Conservation (phyloP, 1,140 invertebrate genomes). For the Maconellicoccus hirsutus region DNA sequence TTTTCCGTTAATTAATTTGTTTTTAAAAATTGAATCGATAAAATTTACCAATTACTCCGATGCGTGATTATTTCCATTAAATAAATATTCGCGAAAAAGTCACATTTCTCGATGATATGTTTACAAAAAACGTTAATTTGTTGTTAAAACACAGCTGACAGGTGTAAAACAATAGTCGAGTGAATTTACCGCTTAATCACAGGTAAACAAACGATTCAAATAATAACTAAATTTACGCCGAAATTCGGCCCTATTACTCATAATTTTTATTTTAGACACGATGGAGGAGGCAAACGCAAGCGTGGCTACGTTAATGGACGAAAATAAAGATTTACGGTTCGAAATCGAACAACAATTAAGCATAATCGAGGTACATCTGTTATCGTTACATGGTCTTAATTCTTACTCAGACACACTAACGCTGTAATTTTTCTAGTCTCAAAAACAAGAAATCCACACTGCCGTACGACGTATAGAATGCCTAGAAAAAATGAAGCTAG, state of each 20-base stretch:
- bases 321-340: conserved; percentile 13
- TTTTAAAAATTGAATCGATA: neutral
- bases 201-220: neutral
- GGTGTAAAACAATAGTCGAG: neutral
- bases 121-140: neutral
- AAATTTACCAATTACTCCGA: neutral
- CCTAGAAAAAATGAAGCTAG: conserved; percentile 5
- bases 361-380: neutral
- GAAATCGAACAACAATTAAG: conserved; percentile 7
- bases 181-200: neutral
- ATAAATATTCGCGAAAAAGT: neutral
- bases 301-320: neutral
- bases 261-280: neutral
- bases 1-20: conserved; percentile 19
- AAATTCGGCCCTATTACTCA: neutral
- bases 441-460: conserved; percentile 11
- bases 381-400: neutral
- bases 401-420: no score
- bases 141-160: neutral
- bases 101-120: neutral
- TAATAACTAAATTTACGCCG: neutral
- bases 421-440: neutral
- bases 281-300: neutral
- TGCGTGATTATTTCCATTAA: neutral
- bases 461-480: neutral